Evolutionary conservation across 2,113 vertebrate species (phyloP).

Genomic region (Pelecanus crispus): DNA sequence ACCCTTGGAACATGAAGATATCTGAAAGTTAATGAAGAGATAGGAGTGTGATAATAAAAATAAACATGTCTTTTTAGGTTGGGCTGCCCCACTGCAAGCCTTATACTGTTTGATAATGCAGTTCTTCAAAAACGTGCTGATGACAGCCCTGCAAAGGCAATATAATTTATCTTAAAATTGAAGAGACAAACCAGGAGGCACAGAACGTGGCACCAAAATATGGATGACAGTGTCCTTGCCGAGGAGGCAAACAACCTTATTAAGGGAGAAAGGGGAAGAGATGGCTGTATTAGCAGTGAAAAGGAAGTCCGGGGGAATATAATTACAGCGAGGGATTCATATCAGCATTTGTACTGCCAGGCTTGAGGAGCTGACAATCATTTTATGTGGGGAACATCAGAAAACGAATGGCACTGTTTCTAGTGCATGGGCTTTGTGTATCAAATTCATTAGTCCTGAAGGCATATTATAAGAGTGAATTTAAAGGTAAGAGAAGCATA

Average conservation of each 20-base stretch:
- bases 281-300: neutral
- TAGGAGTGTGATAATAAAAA: conserved; percentile 51
- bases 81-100: conserved; percentile 17
- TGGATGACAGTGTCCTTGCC: neutral
- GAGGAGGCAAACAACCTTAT: neutral
- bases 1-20: conserved; percentile 50
- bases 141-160: neutral
- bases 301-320: neutral
- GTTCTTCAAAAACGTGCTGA: neutral
- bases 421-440: neutral
- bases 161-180: neutral
- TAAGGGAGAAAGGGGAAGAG: neutral
- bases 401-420: neutral
- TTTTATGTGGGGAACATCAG: neutral
- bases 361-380: neutral
- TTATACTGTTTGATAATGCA: neutral
- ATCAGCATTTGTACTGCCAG: neutral
- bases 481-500: neutral
- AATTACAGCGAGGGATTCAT: neutral
- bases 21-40: conserved; percentile 59
- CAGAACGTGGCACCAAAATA: neutral
- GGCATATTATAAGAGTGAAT: neutral
- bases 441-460: neutral
- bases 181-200: neutral
- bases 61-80: conserved; percentile 11